Percentiles rank a stretch among this genome's conserved stretches.
These are phyloP conservation scores for Chromoteleia sp. DNA, from an alignment of 2,888 invertebrate species.

Conservation along the genomic window DNA sequence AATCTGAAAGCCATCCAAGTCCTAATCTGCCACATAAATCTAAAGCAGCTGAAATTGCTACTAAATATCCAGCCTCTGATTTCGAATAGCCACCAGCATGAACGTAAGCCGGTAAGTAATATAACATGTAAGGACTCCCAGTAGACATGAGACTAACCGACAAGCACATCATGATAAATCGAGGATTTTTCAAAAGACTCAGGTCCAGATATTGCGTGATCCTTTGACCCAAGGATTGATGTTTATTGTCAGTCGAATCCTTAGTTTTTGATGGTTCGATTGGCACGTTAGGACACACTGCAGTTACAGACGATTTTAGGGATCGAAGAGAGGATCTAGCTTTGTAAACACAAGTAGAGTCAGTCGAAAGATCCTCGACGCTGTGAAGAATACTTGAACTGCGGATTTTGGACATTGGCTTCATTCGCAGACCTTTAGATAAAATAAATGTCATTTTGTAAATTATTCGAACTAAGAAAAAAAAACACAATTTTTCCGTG, in stretches of 20 bases:
- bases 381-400: constrained; percentile 90
- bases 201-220: constrained; percentile 88
- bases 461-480: no score
- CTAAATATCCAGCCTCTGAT: constrained; percentile 88
- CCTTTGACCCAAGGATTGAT: constrained; percentile 80
- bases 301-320: constrained; percentile 77
- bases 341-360: constrained; percentile 91
- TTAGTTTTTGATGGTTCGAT: constrained; percentile 61
- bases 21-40: constrained; percentile 90
- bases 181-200: constrained; percentile 88
- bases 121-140: constrained; percentile 91
- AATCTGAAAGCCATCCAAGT: constrained; percentile 90
- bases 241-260: constrained; percentile 65
- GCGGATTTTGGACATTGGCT: constrained; percentile 88
- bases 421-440: constrained; percentile 85
- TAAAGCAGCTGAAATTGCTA: constrained; percentile 90
- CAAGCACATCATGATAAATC: constrained; percentile 89
- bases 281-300: constrained; percentile 73
- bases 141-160: constrained; percentile 91
- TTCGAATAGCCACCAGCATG: constrained; percentile 88
- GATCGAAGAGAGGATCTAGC: constrained; percentile 85
- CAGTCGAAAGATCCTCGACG: constrained; percentile 90
- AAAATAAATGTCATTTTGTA: no score
- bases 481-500: no score
- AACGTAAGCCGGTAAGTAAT: constrained; percentile 91